phyloP scores from a whole-genome alignment of 1,140 invertebrate genomes.

The Drosophila murphyi region DNA sequence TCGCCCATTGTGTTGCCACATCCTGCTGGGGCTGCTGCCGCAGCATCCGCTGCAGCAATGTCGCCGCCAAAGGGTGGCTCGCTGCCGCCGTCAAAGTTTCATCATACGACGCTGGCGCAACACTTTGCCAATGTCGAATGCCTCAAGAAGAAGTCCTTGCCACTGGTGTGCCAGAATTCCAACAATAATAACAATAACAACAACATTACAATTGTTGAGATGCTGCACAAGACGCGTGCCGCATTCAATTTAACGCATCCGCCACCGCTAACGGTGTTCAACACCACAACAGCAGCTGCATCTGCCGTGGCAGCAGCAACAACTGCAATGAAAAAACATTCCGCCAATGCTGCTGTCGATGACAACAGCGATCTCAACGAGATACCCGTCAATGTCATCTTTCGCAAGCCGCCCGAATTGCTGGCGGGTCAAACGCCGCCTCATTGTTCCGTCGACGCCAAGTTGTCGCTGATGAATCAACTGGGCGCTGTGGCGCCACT shows the following conservation, averaged over 20 bases:
- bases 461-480: slow-evolving; percentile 23
- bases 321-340: slow-evolving; percentile 67
- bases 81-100: slow-evolving; percentile 80
- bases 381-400: slow-evolving; percentile 83
- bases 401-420: slow-evolving; percentile 63
- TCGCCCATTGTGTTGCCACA: slow-evolving; percentile 62
- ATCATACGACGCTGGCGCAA: slow-evolving; percentile 79
- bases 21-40: neutral
- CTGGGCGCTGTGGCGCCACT: slow-evolving; percentile 44
- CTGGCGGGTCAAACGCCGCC: slow-evolving; percentile 13
- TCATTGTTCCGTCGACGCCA: slow-evolving; percentile 31
- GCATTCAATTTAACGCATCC: slow-evolving; percentile 64
- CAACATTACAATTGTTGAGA: slow-evolving; percentile 27
- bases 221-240: slow-evolving; percentile 39
- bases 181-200: slow-evolving; percentile 50
- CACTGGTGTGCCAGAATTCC: slow-evolving; percentile 58
- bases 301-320: slow-evolving; percentile 16
- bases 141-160: slow-evolving; percentile 69
- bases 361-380: slow-evolving; percentile 78
- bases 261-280: slow-evolving; percentile 68
- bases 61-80: slow-evolving; percentile 63
- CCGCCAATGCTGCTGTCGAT: slow-evolving; percentile 54
- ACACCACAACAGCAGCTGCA: slow-evolving; percentile 30
- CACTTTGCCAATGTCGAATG: slow-evolving; percentile 80
- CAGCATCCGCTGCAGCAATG: slow-evolving; percentile 34